Percentiles rank a stretch among this genome's conserved stretches.
These are phyloP conservation scores for Poecilia latipinna DNA, from an alignment of 2,113 vertebrate species.

Conservation along the genomic window DNA sequence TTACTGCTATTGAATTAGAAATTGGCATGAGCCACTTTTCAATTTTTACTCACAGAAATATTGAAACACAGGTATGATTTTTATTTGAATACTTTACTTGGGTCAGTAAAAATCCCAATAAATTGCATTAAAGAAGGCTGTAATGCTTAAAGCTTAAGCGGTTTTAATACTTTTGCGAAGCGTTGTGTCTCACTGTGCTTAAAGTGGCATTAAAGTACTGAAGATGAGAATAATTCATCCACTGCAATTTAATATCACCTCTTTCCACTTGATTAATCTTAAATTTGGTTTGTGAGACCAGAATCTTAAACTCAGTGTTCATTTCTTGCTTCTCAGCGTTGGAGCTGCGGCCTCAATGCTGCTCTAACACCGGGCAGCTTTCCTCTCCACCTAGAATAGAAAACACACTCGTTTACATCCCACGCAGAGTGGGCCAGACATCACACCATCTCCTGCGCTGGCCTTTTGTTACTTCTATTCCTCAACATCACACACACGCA, in stretches of 20 bases:
- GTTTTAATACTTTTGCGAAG: background rate
- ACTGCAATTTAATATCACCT: background rate
- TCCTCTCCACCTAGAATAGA: conserved; percentile 54
- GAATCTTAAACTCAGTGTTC: background rate
- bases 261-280: background rate
- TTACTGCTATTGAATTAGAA: too few species aligned
- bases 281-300: background rate
- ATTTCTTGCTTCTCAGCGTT: conserved; percentile 7
- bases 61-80: background rate
- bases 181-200: background rate
- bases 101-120: background rate
- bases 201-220: background rate
- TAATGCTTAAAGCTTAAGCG: background rate
- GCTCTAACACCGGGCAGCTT: conserved; percentile 21
- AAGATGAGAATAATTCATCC: background rate
- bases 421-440: conserved; percentile 50
- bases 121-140: background rate
- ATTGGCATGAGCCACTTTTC: too few species aligned
- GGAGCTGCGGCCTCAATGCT: conserved; percentile 26
- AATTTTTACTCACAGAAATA: background rate
- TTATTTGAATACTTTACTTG: background rate
- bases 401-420: conserved; percentile 54
- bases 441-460: conserved; percentile 47
- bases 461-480: conserved; percentile 44
- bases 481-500: conserved; percentile 17